Percentiles rank a stretch among this genome's conserved stretches.
These are phyloP conservation scores for Selenia dentaria DNA, from an alignment of 2,888 invertebrate species.

Conservation along the genomic window DNA sequence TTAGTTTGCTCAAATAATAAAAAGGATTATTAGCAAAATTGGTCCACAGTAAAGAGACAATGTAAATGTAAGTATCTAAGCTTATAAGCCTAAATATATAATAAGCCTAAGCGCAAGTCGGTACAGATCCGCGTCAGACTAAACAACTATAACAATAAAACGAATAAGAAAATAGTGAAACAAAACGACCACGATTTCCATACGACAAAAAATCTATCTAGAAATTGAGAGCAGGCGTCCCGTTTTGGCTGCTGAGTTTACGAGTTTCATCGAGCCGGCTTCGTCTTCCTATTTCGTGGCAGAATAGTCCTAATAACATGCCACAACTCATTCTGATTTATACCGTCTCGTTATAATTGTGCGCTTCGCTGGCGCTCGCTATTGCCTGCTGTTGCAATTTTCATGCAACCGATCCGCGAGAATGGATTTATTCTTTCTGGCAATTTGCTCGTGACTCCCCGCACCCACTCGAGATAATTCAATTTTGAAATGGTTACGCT, in stretches of 20 bases:
- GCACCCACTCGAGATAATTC: constrained; percentile 62
- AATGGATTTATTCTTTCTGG: constrained; percentile 78
- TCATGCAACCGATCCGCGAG: constrained; percentile 78
- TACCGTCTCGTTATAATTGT: constrained; percentile 83
- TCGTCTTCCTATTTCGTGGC: constrained; percentile 73
- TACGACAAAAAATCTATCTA: constrained; percentile 46
- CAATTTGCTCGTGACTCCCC: constrained; percentile 69
- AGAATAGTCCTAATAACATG: constrained; percentile 81
- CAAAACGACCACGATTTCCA: constrained; percentile 33
- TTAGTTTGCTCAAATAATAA: too few species aligned
- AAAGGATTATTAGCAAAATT: too few species aligned
- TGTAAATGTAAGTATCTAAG: too few species aligned
- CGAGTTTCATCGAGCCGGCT: constrained; percentile 65
- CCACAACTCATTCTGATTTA: constrained; percentile 85
- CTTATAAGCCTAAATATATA: too few species aligned
- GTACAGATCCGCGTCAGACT: constrained; percentile 1
- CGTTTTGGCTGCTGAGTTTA: constrained; percentile 52
- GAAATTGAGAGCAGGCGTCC: constrained; percentile 49
- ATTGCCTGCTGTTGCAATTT: constrained; percentile 79
- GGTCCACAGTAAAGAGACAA: too few species aligned
- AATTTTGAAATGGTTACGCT: constrained; percentile 56
- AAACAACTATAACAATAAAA: constrained; percentile 24
- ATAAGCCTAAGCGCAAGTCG: too few species aligned
- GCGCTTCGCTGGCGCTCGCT: constrained; percentile 76
- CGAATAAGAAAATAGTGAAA: constrained; percentile 41